Evolutionary conservation across 2,888 invertebrate species (phyloP), one percentile per base, ranked within the genome.

Genomic region (Drosophila lacicola): DNA sequence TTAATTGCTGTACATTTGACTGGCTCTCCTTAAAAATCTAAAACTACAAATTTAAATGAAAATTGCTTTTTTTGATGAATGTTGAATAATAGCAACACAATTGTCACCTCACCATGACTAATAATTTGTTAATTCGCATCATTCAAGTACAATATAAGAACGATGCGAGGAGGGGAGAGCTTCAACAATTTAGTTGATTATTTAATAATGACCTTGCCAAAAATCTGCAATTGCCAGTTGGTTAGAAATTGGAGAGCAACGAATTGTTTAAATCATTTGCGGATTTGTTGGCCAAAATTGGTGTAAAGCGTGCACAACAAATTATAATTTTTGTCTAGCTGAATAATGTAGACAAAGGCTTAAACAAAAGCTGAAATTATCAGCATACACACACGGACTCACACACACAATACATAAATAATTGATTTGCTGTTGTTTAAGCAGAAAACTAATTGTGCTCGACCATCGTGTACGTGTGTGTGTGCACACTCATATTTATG

Each of bases 351-450:
- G 60, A 72, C 71, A 76, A 74, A 69, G 68, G 73, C 54, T 71
- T 55, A 65, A 74, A 79, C 81, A 75, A 81, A 78, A 72, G 74
- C 73, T 61, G 57, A 64, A 78, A 72, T 82, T 69, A 8, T 29
- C 25, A 29, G 25, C 25, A 29, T 29, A 64, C 66, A 37, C 70
- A 70, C 51, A 36, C n/a, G n/a, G 39, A 55, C 46, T 58, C 45
- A 68, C 39, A 73, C 55, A 29, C 8, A 70, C 62, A 67, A 69
- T 67, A 79, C 65, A 79, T 69, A 57, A 68, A 80, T 87, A 85
- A 85, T 87, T 85, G 76, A 85, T 84, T 79, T 75, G 61, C 19
- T 25, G 70, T 75, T 82, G 70, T 87, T 78, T 56, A 67, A 73
- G 73, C 74, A 62, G 68, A 73, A 61, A 73, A 80, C 80, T 73